phyloP scores from a whole-genome alignment of 2,888 invertebrate genomes.

The Mycalesis mineus region DNA sequence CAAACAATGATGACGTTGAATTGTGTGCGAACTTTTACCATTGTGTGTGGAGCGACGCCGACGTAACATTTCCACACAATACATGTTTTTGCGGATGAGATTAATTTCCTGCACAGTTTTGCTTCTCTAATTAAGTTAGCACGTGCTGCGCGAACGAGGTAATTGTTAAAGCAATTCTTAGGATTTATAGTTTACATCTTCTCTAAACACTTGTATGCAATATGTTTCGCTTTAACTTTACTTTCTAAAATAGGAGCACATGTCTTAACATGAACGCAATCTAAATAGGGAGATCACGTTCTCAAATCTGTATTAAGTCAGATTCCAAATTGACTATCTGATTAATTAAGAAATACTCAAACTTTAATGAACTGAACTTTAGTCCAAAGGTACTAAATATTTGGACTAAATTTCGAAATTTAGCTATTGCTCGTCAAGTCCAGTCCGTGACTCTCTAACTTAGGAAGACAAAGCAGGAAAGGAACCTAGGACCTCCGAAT shows the following conservation, averaged over 20 bases:
- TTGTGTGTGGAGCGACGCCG: constrained; percentile 8
- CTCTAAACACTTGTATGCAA: not conserved
- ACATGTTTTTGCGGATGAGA: constrained; percentile 1
- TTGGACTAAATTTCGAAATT: too few relatives aligned
- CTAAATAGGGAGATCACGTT: not conserved
- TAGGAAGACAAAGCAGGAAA: too few relatives aligned
- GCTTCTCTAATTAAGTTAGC: not conserved
- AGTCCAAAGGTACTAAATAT: too few relatives aligned
- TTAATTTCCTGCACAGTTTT: not conserved
- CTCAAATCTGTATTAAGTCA: not conserved
- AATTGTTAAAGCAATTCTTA: not conserved
- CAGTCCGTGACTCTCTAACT: too few relatives aligned
- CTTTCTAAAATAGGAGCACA: not conserved
- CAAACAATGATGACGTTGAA: not conserved
- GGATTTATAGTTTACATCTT: not conserved
- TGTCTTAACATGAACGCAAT: not conserved
- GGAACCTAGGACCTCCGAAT: too few relatives aligned
- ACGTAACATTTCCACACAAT: constrained; percentile 9
- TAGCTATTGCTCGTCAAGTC: too few relatives aligned
- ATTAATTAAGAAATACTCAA: not conserved
- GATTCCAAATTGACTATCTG: not conserved
- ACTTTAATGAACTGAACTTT: too few relatives aligned
- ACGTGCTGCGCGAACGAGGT: not conserved
- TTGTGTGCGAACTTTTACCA: constrained; percentile 19
- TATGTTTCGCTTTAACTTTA: not conserved